These are phyloP conservation scores for Trissoscelio sp. DNA, from an alignment of 2,888 invertebrate species.

Conservation along the genomic window DNA sequence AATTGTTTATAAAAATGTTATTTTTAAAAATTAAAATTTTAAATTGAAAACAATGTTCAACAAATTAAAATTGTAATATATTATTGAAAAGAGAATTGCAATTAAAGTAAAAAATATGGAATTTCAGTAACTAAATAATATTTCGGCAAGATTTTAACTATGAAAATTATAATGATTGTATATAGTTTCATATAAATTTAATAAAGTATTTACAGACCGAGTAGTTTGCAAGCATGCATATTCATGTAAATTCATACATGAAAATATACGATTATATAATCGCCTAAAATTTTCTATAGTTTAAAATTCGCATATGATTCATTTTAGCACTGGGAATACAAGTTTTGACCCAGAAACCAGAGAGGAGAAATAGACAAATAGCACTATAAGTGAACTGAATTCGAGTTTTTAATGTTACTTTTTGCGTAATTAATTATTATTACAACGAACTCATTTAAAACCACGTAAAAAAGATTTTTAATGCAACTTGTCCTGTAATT, in stretches of 20 bases:
- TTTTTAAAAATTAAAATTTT: too few species aligned
- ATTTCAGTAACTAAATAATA: neutral
- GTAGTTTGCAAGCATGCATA: neutral
- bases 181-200: neutral
- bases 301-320: neutral
- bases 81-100: too few species aligned
- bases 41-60: too few species aligned
- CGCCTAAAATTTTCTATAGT: slow-evolving; percentile 10
- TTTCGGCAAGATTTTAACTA: neutral
- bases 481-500: too few species aligned
- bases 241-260: slow-evolving; percentile 3
- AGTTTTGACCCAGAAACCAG: neutral
- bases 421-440: neutral
- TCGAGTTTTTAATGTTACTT: neutral
- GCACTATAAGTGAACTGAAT: neutral
- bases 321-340: neutral
- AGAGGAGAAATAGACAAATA: neutral
- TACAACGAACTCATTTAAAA: neutral
- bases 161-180: neutral
- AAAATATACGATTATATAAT: slow-evolving; percentile 6
- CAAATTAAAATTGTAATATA: too few species aligned
- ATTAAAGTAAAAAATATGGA: too few species aligned
- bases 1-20: too few species aligned
- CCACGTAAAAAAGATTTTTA: too few species aligned
- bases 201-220: neutral